Conservation (phyloP, 2,797 vertebrate genomes). For the Danio kyathit region DNA sequence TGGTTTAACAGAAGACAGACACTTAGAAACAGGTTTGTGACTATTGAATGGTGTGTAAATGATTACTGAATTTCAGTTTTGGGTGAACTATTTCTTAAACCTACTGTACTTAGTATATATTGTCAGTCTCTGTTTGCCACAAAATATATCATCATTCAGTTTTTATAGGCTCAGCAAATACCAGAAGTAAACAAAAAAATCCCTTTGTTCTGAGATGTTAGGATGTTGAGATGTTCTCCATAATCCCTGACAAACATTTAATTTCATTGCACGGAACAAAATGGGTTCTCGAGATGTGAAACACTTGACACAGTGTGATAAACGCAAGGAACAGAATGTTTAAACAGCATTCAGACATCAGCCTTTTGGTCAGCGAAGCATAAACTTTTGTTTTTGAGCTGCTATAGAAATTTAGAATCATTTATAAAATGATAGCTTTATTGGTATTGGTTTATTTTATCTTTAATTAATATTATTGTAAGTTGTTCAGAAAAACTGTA, state of each 20-base stretch:
- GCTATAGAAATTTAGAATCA: background rate
- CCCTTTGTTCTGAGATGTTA: background rate
- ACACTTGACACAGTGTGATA: background rate
- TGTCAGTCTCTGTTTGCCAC: background rate
- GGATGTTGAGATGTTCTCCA: background rate
- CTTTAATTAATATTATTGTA: too few relatives aligned
- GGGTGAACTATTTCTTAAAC: background rate
- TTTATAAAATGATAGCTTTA: too few relatives aligned
- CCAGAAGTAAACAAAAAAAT: background rate
- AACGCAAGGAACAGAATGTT: background rate
- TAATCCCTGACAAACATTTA: background rate
- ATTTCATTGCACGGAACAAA: slow-evolving; percentile 5
- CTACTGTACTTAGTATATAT: background rate
- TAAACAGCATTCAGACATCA: background rate
- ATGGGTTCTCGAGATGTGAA: background rate
- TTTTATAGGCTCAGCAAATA: slow-evolving; percentile 10
- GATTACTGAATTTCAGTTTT: too few relatives aligned
- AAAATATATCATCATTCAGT: background rate
- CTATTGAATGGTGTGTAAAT: too few relatives aligned
- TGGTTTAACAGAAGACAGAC: too few relatives aligned
- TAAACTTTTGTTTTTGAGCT: background rate
- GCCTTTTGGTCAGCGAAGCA: background rate
- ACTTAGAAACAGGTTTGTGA: too few relatives aligned
- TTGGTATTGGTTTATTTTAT: too few relatives aligned
- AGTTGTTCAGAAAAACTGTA: too few relatives aligned